These are phyloP conservation scores for Eupsilia transversa DNA, from an alignment of 2,888 invertebrate species.

Conservation along the genomic window DNA sequence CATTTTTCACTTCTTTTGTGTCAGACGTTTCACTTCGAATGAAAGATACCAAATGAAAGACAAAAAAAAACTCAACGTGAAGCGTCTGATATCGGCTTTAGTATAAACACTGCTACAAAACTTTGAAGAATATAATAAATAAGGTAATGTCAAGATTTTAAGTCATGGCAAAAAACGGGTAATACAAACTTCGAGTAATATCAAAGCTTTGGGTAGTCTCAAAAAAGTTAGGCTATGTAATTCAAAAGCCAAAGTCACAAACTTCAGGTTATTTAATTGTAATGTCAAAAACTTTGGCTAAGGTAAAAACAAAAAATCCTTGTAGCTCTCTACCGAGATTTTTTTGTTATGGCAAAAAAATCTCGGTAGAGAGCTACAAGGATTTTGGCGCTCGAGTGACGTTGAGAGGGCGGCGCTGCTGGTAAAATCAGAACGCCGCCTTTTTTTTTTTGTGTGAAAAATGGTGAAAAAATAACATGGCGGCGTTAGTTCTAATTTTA, in stretches of 20 bases:
- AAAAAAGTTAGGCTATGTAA: background rate
- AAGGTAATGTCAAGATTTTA: background rate
- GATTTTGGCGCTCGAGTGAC: background rate
- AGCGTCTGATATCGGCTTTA: background rate
- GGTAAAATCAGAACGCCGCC: too few relatives aligned
- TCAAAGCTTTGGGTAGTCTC: too few relatives aligned
- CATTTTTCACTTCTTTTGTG: background rate
- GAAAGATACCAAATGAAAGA: too few relatives aligned
- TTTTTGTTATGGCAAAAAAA: background rate
- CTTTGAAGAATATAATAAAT: background rate
- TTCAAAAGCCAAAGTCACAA: background rate
- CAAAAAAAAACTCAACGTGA: background rate
- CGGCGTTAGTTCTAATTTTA: background rate
- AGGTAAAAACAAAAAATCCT: too few relatives aligned
- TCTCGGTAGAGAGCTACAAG: background rate
- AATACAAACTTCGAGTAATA: too few relatives aligned
- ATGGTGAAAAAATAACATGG: background rate
- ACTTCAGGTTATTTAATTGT: background rate
- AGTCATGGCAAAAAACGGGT: background rate
- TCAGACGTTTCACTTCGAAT: background rate
- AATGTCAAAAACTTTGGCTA: background rate
- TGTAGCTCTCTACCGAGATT: too few relatives aligned
- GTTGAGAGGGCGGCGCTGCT: background rate
- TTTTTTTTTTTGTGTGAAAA: too few relatives aligned
- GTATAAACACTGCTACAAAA: background rate